Evolutionary conservation across 2,113 vertebrate genomes (phyloP), one percentile per base, ranked within the genome.

Genomic region (Carlito syrichta): DNA sequence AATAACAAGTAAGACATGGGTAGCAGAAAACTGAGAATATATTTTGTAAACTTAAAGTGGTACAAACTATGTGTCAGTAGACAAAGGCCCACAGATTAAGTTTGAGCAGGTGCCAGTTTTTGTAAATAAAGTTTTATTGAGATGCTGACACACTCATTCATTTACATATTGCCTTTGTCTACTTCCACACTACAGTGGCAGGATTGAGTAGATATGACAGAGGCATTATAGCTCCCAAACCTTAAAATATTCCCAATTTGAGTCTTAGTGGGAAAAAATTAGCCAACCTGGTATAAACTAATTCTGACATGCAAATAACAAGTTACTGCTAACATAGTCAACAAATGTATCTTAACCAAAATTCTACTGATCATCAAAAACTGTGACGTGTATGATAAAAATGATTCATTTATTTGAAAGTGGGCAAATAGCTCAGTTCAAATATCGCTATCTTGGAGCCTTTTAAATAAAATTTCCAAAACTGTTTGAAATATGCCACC

Each of bases 51-150:
- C 12, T 89, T 69, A 35, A 90, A 93, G 83, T 54, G 17, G 4
- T 50, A 73, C 22, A 79, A 77, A 8, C 8, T 30, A 82, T 1
- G 35, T n/a, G 13, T 56, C 7, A 87, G 38, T 35, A 82, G 60
- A 23, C 10, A 17, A 14, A n/a, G 12, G 4, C 0, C 4, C 1
- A 14, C 14, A 40, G 20, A 3, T 23, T 1, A 48, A n/a, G 30
- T 54, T 32, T 30, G 8, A 22, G 45, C 14, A 58, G 17, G 12
- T 54, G 1, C 7, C 22, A 40, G 6, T n/a, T 69, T 92, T 48
- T 35, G 11, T 27, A 58, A 74, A 63, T 89, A 84, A 40, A 38
- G 6, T 48, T 76, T 45, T 52, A 23, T 7, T 66, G 48, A 5
- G 48, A 60, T 4, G 3, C 30, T 54, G 30, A 8, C 16, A 50